A percentile compares a stretch with the other conserved stretches of the same genome.
Conservation (phyloP, 2,888 invertebrate genomes). For the Acheta domesticus region DNA sequence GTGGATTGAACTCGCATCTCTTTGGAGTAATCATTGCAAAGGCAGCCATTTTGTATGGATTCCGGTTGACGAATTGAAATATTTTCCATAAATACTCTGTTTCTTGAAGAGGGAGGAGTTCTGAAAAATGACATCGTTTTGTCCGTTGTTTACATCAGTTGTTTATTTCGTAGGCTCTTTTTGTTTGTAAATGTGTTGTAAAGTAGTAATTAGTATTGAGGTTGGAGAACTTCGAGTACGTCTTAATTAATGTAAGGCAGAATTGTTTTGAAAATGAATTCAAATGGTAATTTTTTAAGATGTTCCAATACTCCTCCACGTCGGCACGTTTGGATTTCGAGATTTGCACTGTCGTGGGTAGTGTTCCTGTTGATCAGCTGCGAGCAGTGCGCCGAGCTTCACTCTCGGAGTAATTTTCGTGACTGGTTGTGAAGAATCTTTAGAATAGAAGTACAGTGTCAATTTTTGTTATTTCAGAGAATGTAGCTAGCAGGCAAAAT, state of each 20-base stretch:
- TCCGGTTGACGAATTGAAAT: constrained; percentile 37
- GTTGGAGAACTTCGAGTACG: constrained; percentile 18
- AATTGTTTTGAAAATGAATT: constrained; percentile 5
- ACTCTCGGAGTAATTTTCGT: too few species aligned
- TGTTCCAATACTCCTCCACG: too few species aligned
- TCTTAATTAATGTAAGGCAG: constrained; percentile 27
- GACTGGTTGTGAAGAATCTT: too few species aligned
- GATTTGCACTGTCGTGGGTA: too few species aligned
- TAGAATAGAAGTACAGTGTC: not conserved
- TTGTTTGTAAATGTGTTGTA: not conserved
- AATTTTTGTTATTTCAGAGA: constrained; percentile 46
- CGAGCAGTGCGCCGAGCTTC: too few species aligned
- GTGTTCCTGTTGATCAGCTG: too few species aligned
- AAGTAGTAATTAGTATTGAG: not conserved
- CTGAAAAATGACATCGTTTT: not conserved
- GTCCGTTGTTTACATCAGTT: not conserved
- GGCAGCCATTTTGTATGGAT: constrained; percentile 39
- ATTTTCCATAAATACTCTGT: constrained; percentile 26
- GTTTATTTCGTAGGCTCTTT: not conserved
- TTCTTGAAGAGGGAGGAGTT: not conserved
- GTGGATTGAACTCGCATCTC: constrained; percentile 21
- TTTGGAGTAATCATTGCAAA: constrained; percentile 36
- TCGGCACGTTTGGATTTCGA: too few species aligned
- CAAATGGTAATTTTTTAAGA: too few species aligned
- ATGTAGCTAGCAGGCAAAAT: constrained; percentile 48